Evolutionary conservation across 1,140 invertebrate species (phyloP), one percentile per base, ranked within the genome.

Genomic region (Luehdorfia chinensis): DNA sequence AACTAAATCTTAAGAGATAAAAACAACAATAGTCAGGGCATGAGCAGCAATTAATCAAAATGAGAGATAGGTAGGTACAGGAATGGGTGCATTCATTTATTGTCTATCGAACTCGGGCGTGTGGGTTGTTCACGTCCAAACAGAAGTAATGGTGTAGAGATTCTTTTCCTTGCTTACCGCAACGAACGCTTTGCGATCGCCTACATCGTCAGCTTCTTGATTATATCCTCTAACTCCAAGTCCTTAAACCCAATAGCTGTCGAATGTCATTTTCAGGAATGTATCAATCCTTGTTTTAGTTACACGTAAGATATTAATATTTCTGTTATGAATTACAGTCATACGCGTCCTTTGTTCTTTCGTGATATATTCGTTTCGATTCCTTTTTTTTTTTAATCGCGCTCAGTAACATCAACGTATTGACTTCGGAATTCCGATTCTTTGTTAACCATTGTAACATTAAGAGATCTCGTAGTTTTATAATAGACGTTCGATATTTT

Each of bases 1-100:
- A 70, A 60, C 71, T 73, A 77, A 70, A 77, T 72, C 66, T 64
- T 47, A 47, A 37, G 52, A 77, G 66, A 77, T 75, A 73, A 71
- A 63, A 54, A 46, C 58, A 72, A 68, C 71, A 73, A 75, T 76
- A 48, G 55, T 59, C 41, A 47, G 21, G 32, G 44, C 45, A 48
- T 34, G 34, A 47, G 45, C 33, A 31, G 57, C 66, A 55, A 77
- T 78, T 71, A 73, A 78, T 78, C 75, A 78, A 66, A 64, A 68
- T 73, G 71, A 77, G 61, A 67, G 59, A 73, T 77, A 62, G 69
- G 59, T 62, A 56, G 52, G 57, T 50, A 67, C 66, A 58, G 57
- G 61, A 72, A 72, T 72, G 71, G 75, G 70, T 75, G 75, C 71
- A 73, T 75, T 72, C 71, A 75, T 74, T 75, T 78, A 60, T 75